Evolutionary conservation across 2,113 vertebrate species (phyloP), one percentile per base, ranked within the genome.

Genomic region (Laterallus jamaicensis): DNA sequence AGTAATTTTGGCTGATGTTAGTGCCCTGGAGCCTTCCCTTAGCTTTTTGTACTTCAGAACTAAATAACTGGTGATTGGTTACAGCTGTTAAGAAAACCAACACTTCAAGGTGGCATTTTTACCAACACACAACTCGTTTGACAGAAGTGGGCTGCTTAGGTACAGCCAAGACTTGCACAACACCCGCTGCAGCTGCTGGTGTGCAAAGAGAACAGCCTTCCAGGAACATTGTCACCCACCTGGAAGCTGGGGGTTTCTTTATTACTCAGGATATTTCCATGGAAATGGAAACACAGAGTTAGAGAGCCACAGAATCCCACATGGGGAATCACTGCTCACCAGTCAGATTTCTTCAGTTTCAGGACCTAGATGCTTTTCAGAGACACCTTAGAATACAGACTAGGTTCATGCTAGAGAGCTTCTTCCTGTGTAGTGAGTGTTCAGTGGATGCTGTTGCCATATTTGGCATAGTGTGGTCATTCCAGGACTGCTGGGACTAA

Each of bases 201-300:
- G 5, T 9, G 58, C 40, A 20, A 31, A 28, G 49, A 25, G 14
- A 4, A 19, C 0, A 0, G 19, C 22, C 13, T 28, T 39, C 44
- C 52, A 35, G 69, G 25, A 49, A 2, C 40, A 26, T 9, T 49
- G 15, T 26, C 37, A 12, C 14, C 35, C 11, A 5, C 21, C 24
- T 58, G 35, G 40, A 28, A 25, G 13, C 4, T 75, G 16, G 13
- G 11, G 9, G 37, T 67, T 84, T 26, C 21, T 37, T 40, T 35
- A n/a, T 56, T 35, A 19, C 21, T 44, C 39, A 2, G 19, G 35
- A 24, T 28, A 1, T 70, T 50, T 71, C 60, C 5, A 0, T 28
- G 24, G 49, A 47, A 64, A 2, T 24, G 11, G n/a, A 59, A 63
- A 29, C 10, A 28, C 0, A 49, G 2, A 47, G 44, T 12, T 19